phyloP scores from a whole-genome alignment of 1,140 invertebrate species.

The Drosophila willistoni region DNA sequence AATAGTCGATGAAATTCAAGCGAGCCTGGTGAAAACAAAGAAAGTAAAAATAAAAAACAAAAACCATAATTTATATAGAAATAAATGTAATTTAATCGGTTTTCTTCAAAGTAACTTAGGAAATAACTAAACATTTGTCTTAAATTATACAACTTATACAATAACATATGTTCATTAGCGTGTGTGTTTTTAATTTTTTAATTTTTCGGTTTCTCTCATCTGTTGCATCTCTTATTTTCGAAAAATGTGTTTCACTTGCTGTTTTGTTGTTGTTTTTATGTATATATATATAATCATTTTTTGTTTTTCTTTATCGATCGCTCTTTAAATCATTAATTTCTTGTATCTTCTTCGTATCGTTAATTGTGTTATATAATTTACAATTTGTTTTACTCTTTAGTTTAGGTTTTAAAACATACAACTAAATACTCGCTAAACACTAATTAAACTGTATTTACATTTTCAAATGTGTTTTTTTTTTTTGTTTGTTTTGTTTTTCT shows the following conservation, averaged over 20 bases:
- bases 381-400: conserved; percentile 66
- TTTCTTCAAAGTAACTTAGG: conserved; percentile 77
- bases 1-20: conserved; percentile 34
- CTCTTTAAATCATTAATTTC: conserved; percentile 25
- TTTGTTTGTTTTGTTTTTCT: conserved; percentile 19
- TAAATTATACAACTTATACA: conserved; percentile 69
- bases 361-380: conserved; percentile 79
- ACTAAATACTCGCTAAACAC: conserved; percentile 81
- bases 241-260: conserved; percentile 66
- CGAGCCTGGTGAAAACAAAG: no score
- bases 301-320: conserved; percentile 29
- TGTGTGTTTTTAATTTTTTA: conserved; percentile 44
- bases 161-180: conserved; percentile 67
- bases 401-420: conserved; percentile 80
- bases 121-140: conserved; percentile 79
- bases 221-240: conserved; percentile 62
- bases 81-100: conserved; percentile 77
- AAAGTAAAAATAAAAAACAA: conserved; percentile 17
- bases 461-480: conserved; percentile 46
- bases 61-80: conserved; percentile 57
- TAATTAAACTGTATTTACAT: conserved; percentile 82
- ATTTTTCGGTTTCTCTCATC: conserved; percentile 31
- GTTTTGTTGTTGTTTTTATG: conserved; percentile 41
- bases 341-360: conserved; percentile 45
- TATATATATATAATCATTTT: conserved; percentile 24